Evolutionary conservation across 2,797 vertebrate genomes (phyloP), one percentile per base, ranked within the genome.

Genomic region (Aselliscus stoliczkanus): DNA sequence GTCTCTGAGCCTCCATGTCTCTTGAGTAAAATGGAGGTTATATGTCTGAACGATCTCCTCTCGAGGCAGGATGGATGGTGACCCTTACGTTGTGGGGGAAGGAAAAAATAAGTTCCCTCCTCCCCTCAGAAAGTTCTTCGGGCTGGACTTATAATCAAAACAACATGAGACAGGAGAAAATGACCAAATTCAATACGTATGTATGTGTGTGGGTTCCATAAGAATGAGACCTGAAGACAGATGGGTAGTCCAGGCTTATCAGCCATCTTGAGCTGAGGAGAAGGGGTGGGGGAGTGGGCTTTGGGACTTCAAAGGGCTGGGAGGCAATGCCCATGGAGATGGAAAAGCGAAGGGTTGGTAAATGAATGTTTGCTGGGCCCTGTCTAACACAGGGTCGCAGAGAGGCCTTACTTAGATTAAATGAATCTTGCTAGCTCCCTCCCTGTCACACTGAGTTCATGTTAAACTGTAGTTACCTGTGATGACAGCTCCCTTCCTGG

Each of bases 181-280:
- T 21, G 31, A 21, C 44, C 29, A n/a, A n/a, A 21, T 21, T 21
- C 18, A n/a, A 21, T 20, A 13, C 18, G 31, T 20, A 75, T 20
- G 9, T 50, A 18, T 31, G n/a, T 5, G 31, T 15, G 37, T 8
- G 31, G 29, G 29, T n/a, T 12, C 47, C 44, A 23, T n/a, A 21
- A 11, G 47, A 52, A n/a, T 6, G 29, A 31, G 72, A 7, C 72
- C 72, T 13, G 17, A 31, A 31, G 29, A 13, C 44, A 1, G 10
- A 13, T n/a, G 29, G 44, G 17, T 31, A 20, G 17, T 18, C 1
- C 3, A 23, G 70, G 25, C 42, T 27, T 29, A 0, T 1, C 8
- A 3, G 72, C 9, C 72, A 31, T 1, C 29, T 12, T n/a, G 44
- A 75, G 72, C 72, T 21, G 10, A 75, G 18, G 27, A 52, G 17